phyloP scores from a whole-genome alignment of 2,113 vertebrate genomes.

The Aramus guarauna region DNA sequence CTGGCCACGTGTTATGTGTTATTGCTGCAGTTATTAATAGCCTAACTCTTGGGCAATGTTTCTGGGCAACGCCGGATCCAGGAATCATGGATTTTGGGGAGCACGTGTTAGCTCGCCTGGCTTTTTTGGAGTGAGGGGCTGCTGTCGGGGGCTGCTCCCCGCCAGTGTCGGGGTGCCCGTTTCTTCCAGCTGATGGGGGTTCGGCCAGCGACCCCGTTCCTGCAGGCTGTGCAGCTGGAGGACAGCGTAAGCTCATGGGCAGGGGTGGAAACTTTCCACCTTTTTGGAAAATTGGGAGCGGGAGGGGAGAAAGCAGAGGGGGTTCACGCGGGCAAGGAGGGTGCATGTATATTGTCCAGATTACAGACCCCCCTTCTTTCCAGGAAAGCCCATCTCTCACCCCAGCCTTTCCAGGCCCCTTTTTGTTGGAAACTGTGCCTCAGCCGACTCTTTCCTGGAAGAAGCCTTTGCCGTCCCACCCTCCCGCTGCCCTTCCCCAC shows the following conservation, averaged over 20 bases:
- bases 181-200: not conserved
- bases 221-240: not conserved
- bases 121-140: fast-evolving
- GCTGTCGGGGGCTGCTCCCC: not conserved
- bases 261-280: not conserved
- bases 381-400: not conserved
- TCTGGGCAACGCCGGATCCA: not conserved
- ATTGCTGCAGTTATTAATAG: not conserved
- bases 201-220: fast-evolving
- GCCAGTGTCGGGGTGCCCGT: too few species aligned
- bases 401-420: not conserved
- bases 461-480: not conserved
- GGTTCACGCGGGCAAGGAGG: not conserved
- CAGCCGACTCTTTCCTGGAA: not conserved
- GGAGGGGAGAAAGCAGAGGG: not conserved
- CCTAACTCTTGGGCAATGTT: not conserved
- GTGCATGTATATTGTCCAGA: not conserved
- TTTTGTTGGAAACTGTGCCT: not conserved
- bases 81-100: fast-evolving
- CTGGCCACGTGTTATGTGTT: fast-evolving
- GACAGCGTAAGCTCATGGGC: not conserved
- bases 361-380: not conserved
- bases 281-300: not conserved
- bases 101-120: fast-evolving
- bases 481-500: not conserved